phyloP scores from a whole-genome alignment of 2,888 invertebrate genomes.

The Papilio demoleus region DNA sequence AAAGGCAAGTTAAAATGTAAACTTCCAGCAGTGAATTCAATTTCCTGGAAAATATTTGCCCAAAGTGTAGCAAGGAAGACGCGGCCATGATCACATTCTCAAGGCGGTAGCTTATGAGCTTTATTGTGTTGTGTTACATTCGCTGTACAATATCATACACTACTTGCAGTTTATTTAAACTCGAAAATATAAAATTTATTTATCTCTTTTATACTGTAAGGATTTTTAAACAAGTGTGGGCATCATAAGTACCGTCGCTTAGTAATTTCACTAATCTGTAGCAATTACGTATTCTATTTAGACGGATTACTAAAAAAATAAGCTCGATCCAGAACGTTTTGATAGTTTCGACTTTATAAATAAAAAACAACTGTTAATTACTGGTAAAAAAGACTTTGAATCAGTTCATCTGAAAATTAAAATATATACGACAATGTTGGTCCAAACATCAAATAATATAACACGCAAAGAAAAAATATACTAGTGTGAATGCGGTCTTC shows the following conservation, averaged over 20 bases:
- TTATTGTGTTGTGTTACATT: slow-evolving; percentile 38
- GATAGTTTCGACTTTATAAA: background rate
- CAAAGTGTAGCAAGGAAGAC: slow-evolving; percentile 43
- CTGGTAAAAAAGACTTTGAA: no score
- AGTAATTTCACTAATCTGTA: background rate
- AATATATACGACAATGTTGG: no score
- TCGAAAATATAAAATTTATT: background rate
- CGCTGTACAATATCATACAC: slow-evolving; percentile 26
- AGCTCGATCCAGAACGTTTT: background rate
- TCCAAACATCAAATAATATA: no score
- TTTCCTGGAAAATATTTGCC: slow-evolving; percentile 59
- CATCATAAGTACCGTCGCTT: background rate
- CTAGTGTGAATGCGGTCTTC: no score
- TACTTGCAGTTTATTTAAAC: slow-evolving; percentile 35
- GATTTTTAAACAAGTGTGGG: background rate
- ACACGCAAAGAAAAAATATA: no score
- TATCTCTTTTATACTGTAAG: background rate
- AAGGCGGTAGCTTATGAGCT: slow-evolving; percentile 39
- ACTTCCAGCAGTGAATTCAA: slow-evolving; percentile 62
- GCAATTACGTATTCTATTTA: background rate
- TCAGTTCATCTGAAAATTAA: no score
- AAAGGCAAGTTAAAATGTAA: slow-evolving; percentile 57
- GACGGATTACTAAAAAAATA: background rate
- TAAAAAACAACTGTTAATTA: no score
- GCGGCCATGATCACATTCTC: slow-evolving; percentile 39